A percentile compares a stretch with the other conserved stretches of the same genome.
These are phyloP conservation scores for Sebastes nivosus DNA, from an alignment of 2,797 vertebrate species.

Conservation along the genomic window DNA sequence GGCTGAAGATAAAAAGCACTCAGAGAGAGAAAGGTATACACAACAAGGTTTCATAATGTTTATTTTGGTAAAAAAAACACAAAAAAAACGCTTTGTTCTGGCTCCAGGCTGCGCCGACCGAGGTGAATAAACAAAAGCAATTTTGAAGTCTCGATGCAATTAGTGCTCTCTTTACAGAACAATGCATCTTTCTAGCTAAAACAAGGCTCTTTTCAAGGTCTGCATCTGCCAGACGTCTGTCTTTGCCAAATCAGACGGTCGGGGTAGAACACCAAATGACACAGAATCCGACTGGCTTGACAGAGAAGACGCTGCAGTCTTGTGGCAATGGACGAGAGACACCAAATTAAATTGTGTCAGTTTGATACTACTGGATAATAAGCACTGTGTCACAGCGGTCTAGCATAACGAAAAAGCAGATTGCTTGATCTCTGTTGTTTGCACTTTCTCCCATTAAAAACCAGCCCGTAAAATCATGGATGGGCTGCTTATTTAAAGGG, in stretches of 20 bases:
- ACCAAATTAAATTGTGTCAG: slow-evolving; percentile 48
- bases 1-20: slow-evolving; percentile 54
- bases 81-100: slow-evolving; percentile 21
- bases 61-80: slow-evolving; percentile 28
- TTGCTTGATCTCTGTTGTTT: slow-evolving; percentile 6
- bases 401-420: background rate
- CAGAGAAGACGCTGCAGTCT: background rate
- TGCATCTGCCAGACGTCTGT: slow-evolving; percentile 42
- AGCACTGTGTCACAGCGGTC: slow-evolving; percentile 24
- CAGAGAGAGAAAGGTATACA: slow-evolving; percentile 18
- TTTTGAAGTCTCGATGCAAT: slow-evolving; percentile 55
- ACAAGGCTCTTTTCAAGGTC: slow-evolving; percentile 33
- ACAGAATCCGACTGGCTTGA: slow-evolving; percentile 28
- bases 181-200: slow-evolving; percentile 32
- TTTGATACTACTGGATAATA: slow-evolving; percentile 43
- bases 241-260: slow-evolving; percentile 29
- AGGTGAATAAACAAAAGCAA: slow-evolving; percentile 51
- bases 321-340: slow-evolving; percentile 18
- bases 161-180: slow-evolving; percentile 39
- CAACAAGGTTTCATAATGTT: slow-evolving; percentile 45
- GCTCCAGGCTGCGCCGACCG: slow-evolving; percentile 16
- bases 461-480: background rate
- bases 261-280: slow-evolving; percentile 21
- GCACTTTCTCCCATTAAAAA: background rate
- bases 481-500: background rate